Percentiles rank a stretch among this genome's conserved stretches.
phyloP scores from a whole-genome alignment of 2,113 vertebrate species.

The Trinectes maculatus region DNA sequence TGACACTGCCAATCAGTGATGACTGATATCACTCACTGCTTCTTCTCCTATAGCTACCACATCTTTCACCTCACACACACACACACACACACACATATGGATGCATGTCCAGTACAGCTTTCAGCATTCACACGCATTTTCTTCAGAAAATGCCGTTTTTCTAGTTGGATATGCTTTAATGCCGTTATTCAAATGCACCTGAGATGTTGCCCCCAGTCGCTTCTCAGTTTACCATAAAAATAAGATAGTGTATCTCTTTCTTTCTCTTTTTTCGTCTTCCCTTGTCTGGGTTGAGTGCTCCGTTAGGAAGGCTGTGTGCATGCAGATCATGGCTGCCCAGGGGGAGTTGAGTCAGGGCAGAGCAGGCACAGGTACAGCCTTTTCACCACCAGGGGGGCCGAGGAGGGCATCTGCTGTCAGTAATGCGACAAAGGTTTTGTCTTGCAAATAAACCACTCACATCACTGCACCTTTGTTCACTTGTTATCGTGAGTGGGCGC shows the following conservation, averaged over 20 bases:
- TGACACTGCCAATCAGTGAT: too few relatives aligned
- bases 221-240: constrained; percentile 77
- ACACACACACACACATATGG: too few relatives aligned
- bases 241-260: constrained; percentile 65
- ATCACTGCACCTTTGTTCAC: constrained; percentile 57
- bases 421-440: constrained; percentile 62
- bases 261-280: neutral
- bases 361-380: constrained; percentile 33
- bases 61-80: too few relatives aligned
- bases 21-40: too few relatives aligned
- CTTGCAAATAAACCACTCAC: constrained; percentile 69
- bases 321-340: constrained; percentile 53
- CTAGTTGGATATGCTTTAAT: constrained; percentile 81
- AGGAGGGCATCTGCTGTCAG: constrained; percentile 21
- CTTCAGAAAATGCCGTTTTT: too few relatives aligned
- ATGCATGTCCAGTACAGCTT: too few relatives aligned
- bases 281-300: constrained; percentile 65
- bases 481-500: constrained; percentile 58
- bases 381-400: constrained; percentile 39
- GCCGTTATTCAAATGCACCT: constrained; percentile 84
- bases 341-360: constrained; percentile 23
- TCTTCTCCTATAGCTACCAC: too few relatives aligned
- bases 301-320: constrained; percentile 48
- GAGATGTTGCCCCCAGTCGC: constrained; percentile 75
- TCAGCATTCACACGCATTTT: too few relatives aligned